A percentile compares a stretch with the other conserved stretches of the same genome.
Conservation (phyloP, 1,140 invertebrate genomes). For the Diploscapter pachys region DNA sequence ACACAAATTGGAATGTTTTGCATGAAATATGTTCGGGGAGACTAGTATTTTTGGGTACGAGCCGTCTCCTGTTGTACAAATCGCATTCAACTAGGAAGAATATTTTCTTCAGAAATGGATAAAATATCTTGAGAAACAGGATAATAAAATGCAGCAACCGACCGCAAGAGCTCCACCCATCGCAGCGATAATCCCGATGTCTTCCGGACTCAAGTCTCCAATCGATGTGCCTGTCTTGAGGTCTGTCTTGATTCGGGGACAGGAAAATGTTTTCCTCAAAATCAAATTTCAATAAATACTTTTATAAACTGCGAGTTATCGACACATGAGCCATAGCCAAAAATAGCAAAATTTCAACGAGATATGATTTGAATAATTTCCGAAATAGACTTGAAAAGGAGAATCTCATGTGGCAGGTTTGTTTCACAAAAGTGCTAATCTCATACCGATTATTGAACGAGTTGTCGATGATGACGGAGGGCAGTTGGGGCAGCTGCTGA, state of each 20-base stretch:
- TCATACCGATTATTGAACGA: slow-evolving; percentile 22
- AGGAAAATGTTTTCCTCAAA: slow-evolving; percentile 37
- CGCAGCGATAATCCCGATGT: slow-evolving; percentile 37
- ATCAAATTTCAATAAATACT: neutral
- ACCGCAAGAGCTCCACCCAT: slow-evolving; percentile 39
- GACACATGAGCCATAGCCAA: too few species aligned
- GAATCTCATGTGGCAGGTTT: too few species aligned
- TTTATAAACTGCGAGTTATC: neutral
- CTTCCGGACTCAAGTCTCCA: slow-evolving; percentile 37
- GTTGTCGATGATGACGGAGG: slow-evolving; percentile 17
- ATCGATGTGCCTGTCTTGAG: slow-evolving; percentile 25
- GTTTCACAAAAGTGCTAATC: too few species aligned
- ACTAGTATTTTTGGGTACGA: neutral
- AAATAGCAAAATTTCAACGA: neutral
- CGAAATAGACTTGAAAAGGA: too few species aligned
- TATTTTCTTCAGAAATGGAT: too few species aligned
- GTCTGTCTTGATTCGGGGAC: slow-evolving; percentile 35
- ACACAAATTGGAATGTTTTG: neutral
- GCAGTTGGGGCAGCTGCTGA: slow-evolving; percentile 13
- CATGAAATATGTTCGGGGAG: too few species aligned
- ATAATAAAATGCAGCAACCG: neutral
- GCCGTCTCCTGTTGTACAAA: too few species aligned
- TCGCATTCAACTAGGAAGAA: too few species aligned
- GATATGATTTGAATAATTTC: neutral
- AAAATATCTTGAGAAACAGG: too few species aligned